Conservation (phyloP, 1,140 invertebrate genomes). For the Drosophila serrata region DNA sequence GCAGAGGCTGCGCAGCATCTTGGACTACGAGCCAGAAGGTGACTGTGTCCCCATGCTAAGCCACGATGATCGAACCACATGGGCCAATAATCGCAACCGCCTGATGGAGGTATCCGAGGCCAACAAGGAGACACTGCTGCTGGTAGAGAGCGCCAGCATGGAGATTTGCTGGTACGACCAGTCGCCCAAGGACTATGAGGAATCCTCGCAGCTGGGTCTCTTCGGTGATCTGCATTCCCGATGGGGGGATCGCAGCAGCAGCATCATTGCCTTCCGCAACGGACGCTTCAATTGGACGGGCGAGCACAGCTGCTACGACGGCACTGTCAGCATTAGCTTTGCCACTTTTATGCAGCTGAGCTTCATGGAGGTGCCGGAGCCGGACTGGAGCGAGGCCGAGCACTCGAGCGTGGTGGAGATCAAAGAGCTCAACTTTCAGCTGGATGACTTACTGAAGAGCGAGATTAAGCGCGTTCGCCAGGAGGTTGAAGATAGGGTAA, state of each 20-base stretch:
- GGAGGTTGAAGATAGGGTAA: conserved; percentile 69
- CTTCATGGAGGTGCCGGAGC: conserved; percentile 75
- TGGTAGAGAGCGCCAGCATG: conserved; percentile 89
- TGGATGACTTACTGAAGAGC: conserved; percentile 63
- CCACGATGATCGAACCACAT: conserved; percentile 88
- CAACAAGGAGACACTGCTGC: conserved; percentile 87
- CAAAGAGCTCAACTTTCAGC: conserved; percentile 69
- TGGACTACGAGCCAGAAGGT: conserved; percentile 82
- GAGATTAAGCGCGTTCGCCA: conserved; percentile 71
- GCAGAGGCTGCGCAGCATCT: conserved; percentile 86
- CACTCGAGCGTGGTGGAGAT: conserved; percentile 35
- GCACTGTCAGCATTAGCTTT: conserved; percentile 86
- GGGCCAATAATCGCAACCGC: conserved; percentile 87
- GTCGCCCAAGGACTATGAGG: conserved; percentile 80
- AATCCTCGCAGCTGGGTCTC: conserved; percentile 72
- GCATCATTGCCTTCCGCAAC: conserved; percentile 86
- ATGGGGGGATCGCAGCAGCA: conserved; percentile 87
- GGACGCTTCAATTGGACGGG: conserved; percentile 85
- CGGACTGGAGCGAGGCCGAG: conserved; percentile 60
- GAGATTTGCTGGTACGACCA: conserved; percentile 88
- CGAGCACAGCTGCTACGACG: conserved; percentile 87
- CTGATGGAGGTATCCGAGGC: conserved; percentile 86
- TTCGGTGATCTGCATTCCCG: conserved; percentile 86
- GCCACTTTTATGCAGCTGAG: conserved; percentile 78
- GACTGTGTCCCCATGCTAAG: conserved; percentile 88